phyloP scores from a whole-genome alignment of 2,888 invertebrate genomes.

The Alloplasta piceator region DNA sequence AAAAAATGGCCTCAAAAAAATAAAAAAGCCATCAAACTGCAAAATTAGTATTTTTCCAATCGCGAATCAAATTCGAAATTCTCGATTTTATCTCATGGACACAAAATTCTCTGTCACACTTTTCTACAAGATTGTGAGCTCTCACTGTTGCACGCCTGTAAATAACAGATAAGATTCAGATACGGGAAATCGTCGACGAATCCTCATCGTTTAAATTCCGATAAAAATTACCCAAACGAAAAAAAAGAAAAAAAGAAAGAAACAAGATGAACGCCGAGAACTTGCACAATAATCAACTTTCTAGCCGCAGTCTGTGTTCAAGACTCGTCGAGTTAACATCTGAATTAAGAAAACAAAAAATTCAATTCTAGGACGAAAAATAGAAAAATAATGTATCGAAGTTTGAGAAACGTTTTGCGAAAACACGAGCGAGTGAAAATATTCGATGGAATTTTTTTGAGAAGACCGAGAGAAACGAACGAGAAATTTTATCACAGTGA shows the following conservation, averaged over 20 bases:
- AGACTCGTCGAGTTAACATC: conserved; percentile 25
- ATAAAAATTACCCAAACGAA: conserved; percentile 48
- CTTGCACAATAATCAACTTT: conserved; percentile 53
- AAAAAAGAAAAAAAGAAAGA: conserved; percentile 29
- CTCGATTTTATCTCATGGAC: too few relatives aligned
- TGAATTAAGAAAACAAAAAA: neutral
- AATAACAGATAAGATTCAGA: conserved; percentile 61
- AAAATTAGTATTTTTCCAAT: too few relatives aligned
- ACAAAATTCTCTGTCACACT: too few relatives aligned
- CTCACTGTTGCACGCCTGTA: conserved; percentile 12
- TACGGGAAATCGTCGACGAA: conserved; percentile 28
- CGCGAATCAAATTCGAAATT: too few relatives aligned
- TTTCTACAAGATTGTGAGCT: neutral
- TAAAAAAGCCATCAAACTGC: too few relatives aligned
- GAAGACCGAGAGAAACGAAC: conserved; percentile 34
- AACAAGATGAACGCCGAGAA: conserved; percentile 9
- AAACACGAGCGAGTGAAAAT: conserved; percentile 51
- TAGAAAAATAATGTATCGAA: conserved; percentile 67
- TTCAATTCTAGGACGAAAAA: neutral
- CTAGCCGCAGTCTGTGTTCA: conserved; percentile 44
- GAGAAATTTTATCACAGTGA: conserved; percentile 86
- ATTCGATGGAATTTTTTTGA: conserved; percentile 27
- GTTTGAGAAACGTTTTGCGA: conserved; percentile 54
- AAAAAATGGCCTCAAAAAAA: too few relatives aligned
- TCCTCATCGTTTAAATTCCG: conserved; percentile 25